phyloP scores from a whole-genome alignment of 2,888 invertebrate species.

The Ganaspis brasiliensis region DNA sequence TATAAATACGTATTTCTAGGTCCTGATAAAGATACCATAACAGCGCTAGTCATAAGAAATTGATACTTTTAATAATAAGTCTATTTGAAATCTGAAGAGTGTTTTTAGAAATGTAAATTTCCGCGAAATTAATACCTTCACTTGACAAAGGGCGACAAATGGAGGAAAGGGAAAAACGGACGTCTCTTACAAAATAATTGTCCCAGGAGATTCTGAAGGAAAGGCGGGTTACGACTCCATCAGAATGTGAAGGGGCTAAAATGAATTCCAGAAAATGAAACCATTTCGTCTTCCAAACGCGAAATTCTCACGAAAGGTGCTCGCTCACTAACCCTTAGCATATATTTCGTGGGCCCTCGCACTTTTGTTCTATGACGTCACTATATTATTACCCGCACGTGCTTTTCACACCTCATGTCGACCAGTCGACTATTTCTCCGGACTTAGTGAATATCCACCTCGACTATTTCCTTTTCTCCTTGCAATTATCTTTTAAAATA shows the following conservation, averaged over 20 bases:
- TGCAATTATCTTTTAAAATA: constrained; percentile 11
- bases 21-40: no score
- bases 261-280: constrained; percentile 67
- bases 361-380: constrained; percentile 41
- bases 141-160: constrained; percentile 57
- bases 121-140: constrained; percentile 53
- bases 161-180: constrained; percentile 51
- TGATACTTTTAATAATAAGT: no score
- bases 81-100: no score
- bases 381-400: constrained; percentile 3
- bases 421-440: constrained; percentile 6
- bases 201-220: constrained; percentile 18
- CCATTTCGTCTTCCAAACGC: constrained; percentile 67
- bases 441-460: constrained; percentile 13
- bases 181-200: constrained; percentile 61
- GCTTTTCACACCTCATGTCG: constrained; percentile 27
- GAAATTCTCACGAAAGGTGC: constrained; percentile 62
- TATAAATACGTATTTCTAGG: no score
- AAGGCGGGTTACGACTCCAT: constrained; percentile 52
- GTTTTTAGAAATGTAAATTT: no score
- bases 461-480: background rate
- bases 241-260: constrained; percentile 61
- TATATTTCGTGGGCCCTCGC: constrained; percentile 55
- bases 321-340: constrained; percentile 48
- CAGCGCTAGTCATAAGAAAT: no score